phyloP scores from a whole-genome alignment of 2,888 invertebrate species.

The Dermolepida albohirtum region DNA sequence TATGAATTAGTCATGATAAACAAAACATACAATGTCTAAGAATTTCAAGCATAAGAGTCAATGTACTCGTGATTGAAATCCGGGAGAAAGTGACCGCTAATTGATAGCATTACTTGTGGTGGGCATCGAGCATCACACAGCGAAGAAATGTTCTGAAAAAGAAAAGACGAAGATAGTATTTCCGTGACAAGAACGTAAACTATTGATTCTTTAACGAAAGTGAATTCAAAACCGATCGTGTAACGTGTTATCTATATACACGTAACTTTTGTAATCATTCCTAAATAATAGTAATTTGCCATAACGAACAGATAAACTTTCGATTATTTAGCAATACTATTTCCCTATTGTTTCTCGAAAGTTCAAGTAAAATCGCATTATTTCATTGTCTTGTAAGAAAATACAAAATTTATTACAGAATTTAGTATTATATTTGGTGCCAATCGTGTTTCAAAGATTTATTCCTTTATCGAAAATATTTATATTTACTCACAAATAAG shows the following conservation, averaged over 20 bases:
- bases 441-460: too few species aligned
- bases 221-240: constrained; percentile 30
- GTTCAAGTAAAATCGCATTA: too few species aligned
- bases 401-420: too few species aligned
- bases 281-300: neutral
- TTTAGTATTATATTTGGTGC: too few species aligned
- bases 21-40: constrained; percentile 2
- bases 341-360: too few species aligned
- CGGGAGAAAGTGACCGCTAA: constrained; percentile 41
- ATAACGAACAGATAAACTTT: constrained; percentile 2
- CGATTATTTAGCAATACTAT: neutral
- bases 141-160: constrained; percentile 28
- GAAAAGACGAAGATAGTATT: constrained; percentile 6
- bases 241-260: constrained; percentile 25
- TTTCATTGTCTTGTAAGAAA: too few species aligned
- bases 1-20: constrained; percentile 14
- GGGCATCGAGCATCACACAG: constrained; percentile 17
- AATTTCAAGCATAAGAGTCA: constrained; percentile 22
- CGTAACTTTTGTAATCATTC: constrained; percentile 21
- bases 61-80: constrained; percentile 28
- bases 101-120: constrained; percentile 22
- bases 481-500: too few species aligned
- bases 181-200: constrained; percentile 24
- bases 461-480: too few species aligned
- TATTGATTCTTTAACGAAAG: constrained; percentile 29